Evolutionary conservation across 2,888 invertebrate genomes (phyloP).

Genomic region (Junonia oenone): DNA sequence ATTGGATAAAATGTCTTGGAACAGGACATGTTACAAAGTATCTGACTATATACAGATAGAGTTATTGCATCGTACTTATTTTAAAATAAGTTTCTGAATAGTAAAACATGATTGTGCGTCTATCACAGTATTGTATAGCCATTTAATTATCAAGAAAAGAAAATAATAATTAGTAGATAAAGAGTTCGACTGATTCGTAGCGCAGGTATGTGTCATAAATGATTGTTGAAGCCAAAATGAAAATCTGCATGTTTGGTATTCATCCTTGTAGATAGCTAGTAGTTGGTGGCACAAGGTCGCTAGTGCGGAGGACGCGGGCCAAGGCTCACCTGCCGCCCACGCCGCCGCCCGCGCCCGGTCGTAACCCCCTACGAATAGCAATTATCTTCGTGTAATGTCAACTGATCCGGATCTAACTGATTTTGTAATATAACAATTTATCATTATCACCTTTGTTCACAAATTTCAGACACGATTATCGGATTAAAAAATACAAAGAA

Average conservation of each 20-base stretch:
- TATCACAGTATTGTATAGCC: no score
- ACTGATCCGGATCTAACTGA: not conserved
- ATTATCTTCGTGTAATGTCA: constrained; percentile 9
- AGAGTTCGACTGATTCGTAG: not conserved
- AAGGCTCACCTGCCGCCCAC: constrained; percentile 51
- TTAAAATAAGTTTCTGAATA: no score
- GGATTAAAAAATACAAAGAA: no score
- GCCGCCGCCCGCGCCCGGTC: constrained; percentile 34
- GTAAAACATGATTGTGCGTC: no score
- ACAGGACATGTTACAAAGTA: no score
- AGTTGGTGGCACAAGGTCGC: constrained; percentile 47
- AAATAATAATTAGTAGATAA: no score
- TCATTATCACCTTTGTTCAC: no score
- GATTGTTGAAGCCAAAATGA: not conserved
- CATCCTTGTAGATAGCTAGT: constrained; percentile 15
- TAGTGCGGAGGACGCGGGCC: constrained; percentile 57
- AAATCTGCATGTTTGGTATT: constrained; percentile 7
- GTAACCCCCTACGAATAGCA: constrained; percentile 7
- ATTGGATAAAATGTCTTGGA: no score
- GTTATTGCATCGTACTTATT: no score
- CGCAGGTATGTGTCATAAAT: not conserved
- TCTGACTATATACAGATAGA: no score
- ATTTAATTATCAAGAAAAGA: no score
- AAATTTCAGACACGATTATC: not conserved
- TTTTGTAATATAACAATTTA: not conserved